phyloP scores from a whole-genome alignment of 2,888 invertebrate genomes.

The Priocnemis perturbator region DNA sequence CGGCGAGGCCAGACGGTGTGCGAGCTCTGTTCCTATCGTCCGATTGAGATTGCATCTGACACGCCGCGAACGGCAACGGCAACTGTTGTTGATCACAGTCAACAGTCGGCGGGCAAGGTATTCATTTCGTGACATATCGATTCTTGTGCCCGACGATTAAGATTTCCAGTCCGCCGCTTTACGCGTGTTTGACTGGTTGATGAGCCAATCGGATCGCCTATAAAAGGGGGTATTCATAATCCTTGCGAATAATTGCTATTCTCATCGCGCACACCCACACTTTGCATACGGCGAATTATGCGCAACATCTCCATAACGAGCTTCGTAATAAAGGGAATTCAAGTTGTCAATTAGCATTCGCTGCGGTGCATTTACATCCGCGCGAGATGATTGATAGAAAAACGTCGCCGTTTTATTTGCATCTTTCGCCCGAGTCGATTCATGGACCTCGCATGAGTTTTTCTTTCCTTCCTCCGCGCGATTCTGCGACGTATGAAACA shows the following conservation, averaged over 20 bases:
- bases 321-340: neutral
- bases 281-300: neutral
- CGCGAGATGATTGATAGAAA: neutral
- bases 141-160: neutral
- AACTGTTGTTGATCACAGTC: no score
- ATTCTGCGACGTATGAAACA: no score
- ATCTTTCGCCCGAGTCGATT: neutral
- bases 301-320: slow-evolving; percentile 22
- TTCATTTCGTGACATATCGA: no score
- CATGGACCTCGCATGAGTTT: no score
- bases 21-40: no score
- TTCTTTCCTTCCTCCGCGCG: no score
- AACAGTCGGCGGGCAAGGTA: no score
- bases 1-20: no score
- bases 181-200: neutral
- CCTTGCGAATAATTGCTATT: slow-evolving; percentile 15
- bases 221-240: neutral
- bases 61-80: no score
- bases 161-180: neutral
- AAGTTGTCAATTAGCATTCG: slow-evolving; percentile 8
- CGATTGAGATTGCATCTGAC: no score
- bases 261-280: neutral
- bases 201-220: slow-evolving; percentile 1
- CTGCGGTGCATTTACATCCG: neutral
- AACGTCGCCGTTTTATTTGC: neutral